Percentiles rank a stretch among this genome's conserved stretches.
Conservation (phyloP, 2,797 vertebrate species). For the Pseudopleuronectes americanus region DNA sequence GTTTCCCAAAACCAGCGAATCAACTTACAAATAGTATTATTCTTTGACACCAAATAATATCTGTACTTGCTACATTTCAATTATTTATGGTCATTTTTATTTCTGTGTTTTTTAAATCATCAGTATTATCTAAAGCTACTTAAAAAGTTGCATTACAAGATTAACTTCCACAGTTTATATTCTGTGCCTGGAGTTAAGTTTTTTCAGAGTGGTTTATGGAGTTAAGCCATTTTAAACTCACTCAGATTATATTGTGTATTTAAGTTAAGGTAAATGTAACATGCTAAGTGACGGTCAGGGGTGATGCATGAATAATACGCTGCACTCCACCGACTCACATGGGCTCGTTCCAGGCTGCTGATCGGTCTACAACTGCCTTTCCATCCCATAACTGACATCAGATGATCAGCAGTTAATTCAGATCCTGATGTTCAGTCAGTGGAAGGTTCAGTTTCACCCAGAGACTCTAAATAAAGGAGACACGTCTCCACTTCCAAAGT, state of each 20-base stretch:
- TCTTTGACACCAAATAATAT: conserved; percentile 16
- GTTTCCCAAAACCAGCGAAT: not conserved
- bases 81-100: conserved; percentile 15
- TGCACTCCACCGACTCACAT: conserved; percentile 12
- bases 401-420: too few species aligned
- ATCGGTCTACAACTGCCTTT: not conserved
- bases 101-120: conserved; percentile 23
- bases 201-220: too few species aligned
- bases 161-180: conserved; percentile 22
- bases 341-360: conserved; percentile 53
- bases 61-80: conserved; percentile 16
- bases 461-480: too few species aligned
- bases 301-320: conserved; percentile 2
- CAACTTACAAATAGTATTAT: not conserved
- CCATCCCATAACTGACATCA: not conserved
- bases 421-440: too few species aligned
- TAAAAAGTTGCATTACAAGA: conserved; percentile 41
- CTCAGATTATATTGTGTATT: not conserved
- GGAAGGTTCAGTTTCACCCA: too few species aligned
- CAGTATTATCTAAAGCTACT: conserved; percentile 21
- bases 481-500: too few species aligned
- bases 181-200: conserved; percentile 28
- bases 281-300: not conserved
- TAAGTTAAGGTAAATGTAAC: not conserved
- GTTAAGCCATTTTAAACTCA: not conserved